Evolutionary conservation across 2,113 vertebrate species (phyloP).

Genomic region (Notothenia rossii): DNA sequence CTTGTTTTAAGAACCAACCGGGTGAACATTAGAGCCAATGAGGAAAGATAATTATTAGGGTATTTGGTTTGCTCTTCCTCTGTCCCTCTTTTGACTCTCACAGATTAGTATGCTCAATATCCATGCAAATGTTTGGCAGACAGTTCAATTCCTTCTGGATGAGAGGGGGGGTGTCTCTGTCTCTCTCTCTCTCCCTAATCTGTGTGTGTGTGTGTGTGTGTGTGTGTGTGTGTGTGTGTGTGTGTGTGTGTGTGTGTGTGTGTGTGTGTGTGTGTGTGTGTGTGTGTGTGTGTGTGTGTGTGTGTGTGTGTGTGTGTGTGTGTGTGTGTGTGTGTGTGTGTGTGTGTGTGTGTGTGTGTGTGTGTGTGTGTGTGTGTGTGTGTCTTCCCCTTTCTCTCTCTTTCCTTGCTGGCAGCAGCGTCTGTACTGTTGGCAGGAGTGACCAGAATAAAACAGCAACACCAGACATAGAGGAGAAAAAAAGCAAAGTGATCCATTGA

Average conservation of each 20-base stretch:
- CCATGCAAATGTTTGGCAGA: constrained; percentile 81
- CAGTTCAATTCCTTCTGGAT: constrained; percentile 79
- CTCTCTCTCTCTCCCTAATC: constrained; percentile 27
- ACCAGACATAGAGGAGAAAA: constrained; percentile 82
- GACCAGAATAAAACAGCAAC: constrained; percentile 89
- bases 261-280: too few species aligned
- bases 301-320: constrained; percentile 24
- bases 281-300: too few species aligned
- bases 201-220: constrained; percentile 37
- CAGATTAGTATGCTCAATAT: constrained; percentile 75
- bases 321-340: too few species aligned
- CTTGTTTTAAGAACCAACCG: constrained; percentile 50
- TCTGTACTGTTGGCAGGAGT: constrained; percentile 84
- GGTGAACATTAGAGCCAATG: constrained; percentile 34
- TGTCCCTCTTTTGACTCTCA: constrained; percentile 53
- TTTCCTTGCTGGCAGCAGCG: constrained; percentile 77
- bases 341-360: too few species aligned
- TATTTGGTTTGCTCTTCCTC: constrained; percentile 58
- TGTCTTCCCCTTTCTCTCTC: constrained; percentile 58
- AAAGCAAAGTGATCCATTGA: constrained; percentile 86
- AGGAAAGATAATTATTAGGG: constrained; percentile 57
- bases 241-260: too few species aligned
- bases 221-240: too few species aligned
- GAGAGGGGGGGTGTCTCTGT: constrained; percentile 19
- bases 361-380: constrained; percentile 3